Percentiles rank a stretch among this genome's conserved stretches.
Conservation (phyloP, 2,113 vertebrate genomes). For the Malurus alboscapulatus region DNA sequence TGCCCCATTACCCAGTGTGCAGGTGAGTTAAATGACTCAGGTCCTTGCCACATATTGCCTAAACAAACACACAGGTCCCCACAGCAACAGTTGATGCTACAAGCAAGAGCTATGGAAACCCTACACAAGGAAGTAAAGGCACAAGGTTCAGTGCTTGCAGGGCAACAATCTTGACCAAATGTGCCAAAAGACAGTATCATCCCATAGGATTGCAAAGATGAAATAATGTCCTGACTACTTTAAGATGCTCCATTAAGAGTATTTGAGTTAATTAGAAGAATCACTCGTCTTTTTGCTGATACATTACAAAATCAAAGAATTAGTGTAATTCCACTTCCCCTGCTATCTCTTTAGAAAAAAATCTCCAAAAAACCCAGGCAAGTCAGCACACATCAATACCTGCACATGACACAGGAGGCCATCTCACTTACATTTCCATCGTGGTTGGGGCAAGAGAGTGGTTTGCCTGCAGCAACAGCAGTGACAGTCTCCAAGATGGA, state of each 20-base stretch:
- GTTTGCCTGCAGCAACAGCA: slow-evolving; percentile 85
- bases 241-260: background rate
- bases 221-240: background rate
- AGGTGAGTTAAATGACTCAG: background rate
- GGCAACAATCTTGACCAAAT: background rate
- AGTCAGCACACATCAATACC: background rate
- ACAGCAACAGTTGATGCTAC: background rate
- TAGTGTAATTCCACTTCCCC: background rate
- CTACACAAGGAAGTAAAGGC: background rate
- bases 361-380: background rate
- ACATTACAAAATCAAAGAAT: background rate
- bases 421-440: slow-evolving; percentile 87
- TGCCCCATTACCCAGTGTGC: background rate
- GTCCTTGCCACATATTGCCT: background rate
- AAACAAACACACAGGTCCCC: background rate
- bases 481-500: slow-evolving; percentile 84
- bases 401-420: background rate
- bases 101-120: background rate
- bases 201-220: background rate
- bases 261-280: background rate
- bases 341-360: background rate
- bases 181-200: background rate
- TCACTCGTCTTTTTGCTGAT: background rate
- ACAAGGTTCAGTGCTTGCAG: background rate
- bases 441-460: slow-evolving; percentile 94